These are phyloP conservation scores for Liparis tanakae DNA, from an alignment of 2,797 vertebrate species.

Conservation along the genomic window DNA sequence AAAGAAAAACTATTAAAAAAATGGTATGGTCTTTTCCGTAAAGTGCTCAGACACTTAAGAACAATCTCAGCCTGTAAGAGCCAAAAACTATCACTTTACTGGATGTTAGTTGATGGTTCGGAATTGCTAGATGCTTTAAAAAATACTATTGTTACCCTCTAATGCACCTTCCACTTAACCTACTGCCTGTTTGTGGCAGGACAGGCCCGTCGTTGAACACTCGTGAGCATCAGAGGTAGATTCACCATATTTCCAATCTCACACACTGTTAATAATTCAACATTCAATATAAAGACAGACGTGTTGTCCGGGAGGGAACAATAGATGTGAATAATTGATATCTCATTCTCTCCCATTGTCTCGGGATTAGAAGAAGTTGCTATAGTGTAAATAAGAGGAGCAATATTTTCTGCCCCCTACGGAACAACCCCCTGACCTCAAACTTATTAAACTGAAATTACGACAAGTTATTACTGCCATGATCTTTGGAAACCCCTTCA, in stretches of 20 bases:
- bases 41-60: neutral
- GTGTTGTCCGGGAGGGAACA: conserved; percentile 71
- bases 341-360: conserved; percentile 36
- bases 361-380: conserved; percentile 50
- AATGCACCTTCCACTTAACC: conserved; percentile 1
- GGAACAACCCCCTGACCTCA: conserved; percentile 36
- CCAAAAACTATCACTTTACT: neutral
- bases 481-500: conserved; percentile 7
- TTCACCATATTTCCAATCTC: conserved; percentile 66
- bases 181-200: conserved; percentile 9
- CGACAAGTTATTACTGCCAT: conserved; percentile 25
- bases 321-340: conserved; percentile 83
- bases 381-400: conserved; percentile 55
- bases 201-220: conserved; percentile 18
- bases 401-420: conserved; percentile 52
- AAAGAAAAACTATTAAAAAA: neutral
- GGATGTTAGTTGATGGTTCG: neutral
- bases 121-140: neutral
- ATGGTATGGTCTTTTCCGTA: too few species aligned
- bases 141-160: neutral
- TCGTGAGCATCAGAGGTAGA: conserved; percentile 32
- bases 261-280: conserved; percentile 82
- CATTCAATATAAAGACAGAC: conserved; percentile 83
- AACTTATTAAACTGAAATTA: conserved; percentile 48
- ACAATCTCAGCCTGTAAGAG: neutral